Percentiles rank a stretch among this genome's conserved stretches.
These are phyloP conservation scores for Synanthedon myopaeformis DNA, from an alignment of 2,888 invertebrate genomes.

Conservation along the genomic window DNA sequence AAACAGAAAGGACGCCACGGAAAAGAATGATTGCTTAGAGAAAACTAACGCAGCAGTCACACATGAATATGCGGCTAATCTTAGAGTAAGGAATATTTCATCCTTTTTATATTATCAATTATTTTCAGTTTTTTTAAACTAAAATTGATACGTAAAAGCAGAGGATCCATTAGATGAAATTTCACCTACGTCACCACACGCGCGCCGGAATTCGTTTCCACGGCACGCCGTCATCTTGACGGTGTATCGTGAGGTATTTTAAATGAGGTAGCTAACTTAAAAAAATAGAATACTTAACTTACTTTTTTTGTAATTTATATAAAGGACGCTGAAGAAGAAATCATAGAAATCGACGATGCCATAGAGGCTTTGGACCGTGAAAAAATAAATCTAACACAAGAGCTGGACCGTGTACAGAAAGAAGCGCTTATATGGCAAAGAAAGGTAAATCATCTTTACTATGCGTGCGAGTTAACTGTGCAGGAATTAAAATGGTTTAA, in stretches of 20 bases:
- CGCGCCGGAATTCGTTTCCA: too few species aligned
- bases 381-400: conserved; percentile 73
- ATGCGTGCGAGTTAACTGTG: too few species aligned
- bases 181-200: too few species aligned
- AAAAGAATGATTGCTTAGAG: conserved; percentile 68
- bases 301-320: conserved; percentile 8
- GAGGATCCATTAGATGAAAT: too few species aligned
- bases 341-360: conserved; percentile 76
- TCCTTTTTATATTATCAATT: neutral
- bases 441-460: conserved; percentile 58
- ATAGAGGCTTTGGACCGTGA: conserved; percentile 75
- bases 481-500: too few species aligned
- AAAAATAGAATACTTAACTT: neutral
- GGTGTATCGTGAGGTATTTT: too few species aligned
- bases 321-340: conserved; percentile 76
- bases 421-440: conserved; percentile 86
- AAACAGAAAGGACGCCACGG: conserved; percentile 71
- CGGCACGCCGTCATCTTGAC: too few species aligned
- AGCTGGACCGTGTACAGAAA: conserved; percentile 72
- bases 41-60: conserved; percentile 69
- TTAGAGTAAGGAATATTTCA: conserved; percentile 39
- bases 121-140: too few species aligned
- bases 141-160: too few species aligned
- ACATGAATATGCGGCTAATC: conserved; percentile 63
- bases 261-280: neutral